Percentiles rank a stretch among this genome's conserved stretches.
Conservation (phyloP, 2,797 vertebrate species). For the Oreochromis mossambicus region DNA sequence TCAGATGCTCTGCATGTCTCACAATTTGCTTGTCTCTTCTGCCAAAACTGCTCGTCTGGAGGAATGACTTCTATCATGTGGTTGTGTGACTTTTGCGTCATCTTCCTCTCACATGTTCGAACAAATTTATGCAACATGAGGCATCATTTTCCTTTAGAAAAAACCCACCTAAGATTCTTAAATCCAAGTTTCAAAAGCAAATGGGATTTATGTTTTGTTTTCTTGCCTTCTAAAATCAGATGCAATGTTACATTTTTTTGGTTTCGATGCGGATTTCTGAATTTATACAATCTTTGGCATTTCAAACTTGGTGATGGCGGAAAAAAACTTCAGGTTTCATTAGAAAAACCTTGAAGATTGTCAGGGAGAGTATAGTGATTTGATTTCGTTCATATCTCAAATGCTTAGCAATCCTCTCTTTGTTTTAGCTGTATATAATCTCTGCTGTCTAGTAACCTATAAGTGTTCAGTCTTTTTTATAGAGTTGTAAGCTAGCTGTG, state of each 20-base stretch:
- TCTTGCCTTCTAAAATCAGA: not conserved
- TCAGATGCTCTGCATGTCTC: constrained; percentile 24
- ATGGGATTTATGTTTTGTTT: not conserved
- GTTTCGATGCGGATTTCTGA: not conserved
- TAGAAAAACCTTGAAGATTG: not conserved
- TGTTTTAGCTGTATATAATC: not conserved
- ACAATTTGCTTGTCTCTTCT: constrained; percentile 10
- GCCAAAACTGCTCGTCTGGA: constrained; percentile 31
- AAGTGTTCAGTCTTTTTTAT: not conserved
- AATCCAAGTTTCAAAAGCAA: not conserved
- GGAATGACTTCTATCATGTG: not conserved
- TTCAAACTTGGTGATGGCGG: not conserved
- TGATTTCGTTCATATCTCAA: not conserved
- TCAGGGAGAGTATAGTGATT: not conserved
- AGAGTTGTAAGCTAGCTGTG: not conserved
- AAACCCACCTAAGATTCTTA: not conserved
- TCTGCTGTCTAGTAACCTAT: not conserved
- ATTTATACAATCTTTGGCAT: not conserved
- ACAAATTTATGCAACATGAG: not conserved
- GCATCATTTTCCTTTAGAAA: not conserved
- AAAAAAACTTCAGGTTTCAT: not conserved
- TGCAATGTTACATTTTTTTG: too few relatives aligned
- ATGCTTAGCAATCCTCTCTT: not conserved
- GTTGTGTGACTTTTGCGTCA: not conserved
- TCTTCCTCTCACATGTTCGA: not conserved